A percentile compares a stretch with the other conserved stretches of the same genome.
phyloP scores from a whole-genome alignment of 2,113 vertebrate species.

The Aptenodytes patagonicus region DNA sequence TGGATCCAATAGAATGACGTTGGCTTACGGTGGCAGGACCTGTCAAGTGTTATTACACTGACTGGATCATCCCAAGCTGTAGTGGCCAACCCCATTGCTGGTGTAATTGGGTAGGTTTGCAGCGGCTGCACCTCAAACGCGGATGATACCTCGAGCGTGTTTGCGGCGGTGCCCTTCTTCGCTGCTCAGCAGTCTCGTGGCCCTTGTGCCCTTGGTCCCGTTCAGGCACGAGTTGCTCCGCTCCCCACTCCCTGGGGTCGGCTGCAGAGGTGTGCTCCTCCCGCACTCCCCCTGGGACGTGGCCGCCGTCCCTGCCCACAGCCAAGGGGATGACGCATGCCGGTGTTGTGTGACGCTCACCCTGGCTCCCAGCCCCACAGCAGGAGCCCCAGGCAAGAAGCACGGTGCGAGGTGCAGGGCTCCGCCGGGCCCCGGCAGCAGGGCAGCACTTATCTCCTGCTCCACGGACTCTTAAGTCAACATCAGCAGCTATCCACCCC shows the following conservation, averaged over 20 bases:
- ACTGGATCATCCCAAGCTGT: neutral
- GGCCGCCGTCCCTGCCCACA: neutral
- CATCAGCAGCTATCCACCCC: rapidly evolving
- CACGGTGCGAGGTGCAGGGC: rapidly evolving
- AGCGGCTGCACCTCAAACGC: rapidly evolving
- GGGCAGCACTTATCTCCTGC: neutral
- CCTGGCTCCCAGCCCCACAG: neutral
- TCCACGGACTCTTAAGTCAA: neutral
- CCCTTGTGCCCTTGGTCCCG: rapidly evolving
- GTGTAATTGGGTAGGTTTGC: neutral
- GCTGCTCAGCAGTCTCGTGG: rapidly evolving
- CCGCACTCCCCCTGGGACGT: rapidly evolving
- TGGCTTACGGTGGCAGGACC: neutral
- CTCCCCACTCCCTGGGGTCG: rapidly evolving
- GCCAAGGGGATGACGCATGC: neutral
- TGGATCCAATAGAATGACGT: rapidly evolving
- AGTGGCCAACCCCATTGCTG: neutral
- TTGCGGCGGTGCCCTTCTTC: rapidly evolving
- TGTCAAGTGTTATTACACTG: neutral
- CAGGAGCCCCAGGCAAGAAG: neutral
- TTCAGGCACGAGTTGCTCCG: neutral
- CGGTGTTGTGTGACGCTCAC: rapidly evolving
- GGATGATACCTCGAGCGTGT: rapidly evolving
- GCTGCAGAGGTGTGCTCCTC: neutral
- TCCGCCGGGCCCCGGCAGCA: rapidly evolving